phyloP scores from a whole-genome alignment of 2,113 vertebrate species.

The Ursus arctos region DNA sequence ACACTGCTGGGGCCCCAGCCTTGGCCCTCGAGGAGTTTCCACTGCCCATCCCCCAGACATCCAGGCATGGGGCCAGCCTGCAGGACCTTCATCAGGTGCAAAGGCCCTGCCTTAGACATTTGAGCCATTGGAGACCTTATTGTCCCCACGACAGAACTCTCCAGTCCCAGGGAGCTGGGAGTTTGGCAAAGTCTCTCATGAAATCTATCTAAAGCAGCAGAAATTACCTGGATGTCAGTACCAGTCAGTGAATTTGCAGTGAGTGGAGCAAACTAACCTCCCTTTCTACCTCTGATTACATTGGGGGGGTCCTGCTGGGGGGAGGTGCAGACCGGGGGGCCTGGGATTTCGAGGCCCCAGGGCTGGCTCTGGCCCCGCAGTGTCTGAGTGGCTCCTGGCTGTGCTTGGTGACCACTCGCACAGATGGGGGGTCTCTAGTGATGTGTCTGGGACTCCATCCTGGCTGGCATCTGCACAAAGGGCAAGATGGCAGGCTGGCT shows the following conservation, averaged over 20 bases:
- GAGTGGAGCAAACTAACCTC: too few species aligned
- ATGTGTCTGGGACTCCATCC: accelerated
- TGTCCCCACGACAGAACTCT: not conserved
- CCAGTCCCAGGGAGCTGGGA: not conserved
- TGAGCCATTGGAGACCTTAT: not conserved
- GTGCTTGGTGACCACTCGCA: not conserved
- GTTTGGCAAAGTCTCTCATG: not conserved
- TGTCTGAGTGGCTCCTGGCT: not conserved
- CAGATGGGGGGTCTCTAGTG: not conserved
- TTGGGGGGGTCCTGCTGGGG: not conserved
- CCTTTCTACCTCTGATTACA: too few species aligned
- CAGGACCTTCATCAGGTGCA: not conserved
- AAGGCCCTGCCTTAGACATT: not conserved
- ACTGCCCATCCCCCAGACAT: not conserved
- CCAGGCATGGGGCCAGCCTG: not conserved
- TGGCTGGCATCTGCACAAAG: not conserved
- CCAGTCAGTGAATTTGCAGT: too few species aligned
- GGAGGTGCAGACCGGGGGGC: accelerated
- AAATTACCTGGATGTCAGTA: not conserved
- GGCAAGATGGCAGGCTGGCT: not conserved
- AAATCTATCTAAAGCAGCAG: not conserved
- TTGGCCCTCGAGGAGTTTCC: not conserved
- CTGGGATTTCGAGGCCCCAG: not conserved
- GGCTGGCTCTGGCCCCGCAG: not conserved
- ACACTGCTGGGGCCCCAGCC: not conserved